These are phyloP conservation scores for Amazona vittata DNA, from an alignment of 2,113 vertebrate species.

Conservation along the genomic window DNA sequence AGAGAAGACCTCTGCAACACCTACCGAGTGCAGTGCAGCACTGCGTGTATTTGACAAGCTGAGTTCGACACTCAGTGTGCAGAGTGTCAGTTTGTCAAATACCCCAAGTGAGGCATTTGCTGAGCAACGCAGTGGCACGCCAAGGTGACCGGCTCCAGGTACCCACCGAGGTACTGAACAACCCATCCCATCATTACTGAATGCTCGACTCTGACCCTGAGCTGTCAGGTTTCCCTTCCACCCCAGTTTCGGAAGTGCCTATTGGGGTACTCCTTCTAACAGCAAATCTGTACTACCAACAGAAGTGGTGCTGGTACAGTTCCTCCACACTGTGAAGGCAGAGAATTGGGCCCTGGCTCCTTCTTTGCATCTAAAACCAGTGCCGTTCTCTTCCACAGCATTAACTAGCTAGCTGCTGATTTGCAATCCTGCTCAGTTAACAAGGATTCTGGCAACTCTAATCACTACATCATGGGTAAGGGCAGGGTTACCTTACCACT, in stretches of 20 bases:
- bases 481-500: neutral
- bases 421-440: neutral
- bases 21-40: constrained; percentile 72
- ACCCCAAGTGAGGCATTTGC: constrained; percentile 93
- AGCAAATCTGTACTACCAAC: neutral
- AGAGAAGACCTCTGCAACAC: neutral
- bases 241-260: neutral
- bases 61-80: constrained; percentile 91
- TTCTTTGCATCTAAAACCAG: neutral
- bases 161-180: neutral
- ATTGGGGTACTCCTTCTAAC: accelerated
- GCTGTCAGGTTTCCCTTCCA: neutral
- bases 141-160: neutral
- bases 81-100: constrained; percentile 99
- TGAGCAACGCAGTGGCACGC: constrained; percentile 14
- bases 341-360: neutral
- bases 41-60: constrained; percentile 99
- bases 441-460: neutral
- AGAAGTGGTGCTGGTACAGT: neutral
- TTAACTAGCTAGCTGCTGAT: neutral
- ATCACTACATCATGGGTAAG: neutral
- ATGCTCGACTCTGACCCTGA: neutral
- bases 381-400: neutral
- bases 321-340: neutral
- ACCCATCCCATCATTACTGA: neutral